Evolutionary conservation across 2,113 vertebrate species (phyloP).

Genomic region (Dinomys branickii): DNA sequence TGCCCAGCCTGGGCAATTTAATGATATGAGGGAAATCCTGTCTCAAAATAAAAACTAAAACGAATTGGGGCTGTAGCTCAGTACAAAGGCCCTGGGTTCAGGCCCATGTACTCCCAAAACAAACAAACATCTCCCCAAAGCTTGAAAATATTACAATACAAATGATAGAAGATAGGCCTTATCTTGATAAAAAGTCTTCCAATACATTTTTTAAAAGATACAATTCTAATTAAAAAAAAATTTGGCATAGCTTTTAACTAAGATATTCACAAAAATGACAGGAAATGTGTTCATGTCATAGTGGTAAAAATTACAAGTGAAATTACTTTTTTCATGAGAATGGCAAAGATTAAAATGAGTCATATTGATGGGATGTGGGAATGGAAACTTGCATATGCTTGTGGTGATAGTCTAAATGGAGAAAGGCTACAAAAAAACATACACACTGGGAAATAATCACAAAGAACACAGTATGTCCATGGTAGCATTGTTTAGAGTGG

Average conservation of each 20-base stretch:
- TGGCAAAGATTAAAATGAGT: constrained; percentile 4
- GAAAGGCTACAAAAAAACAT: background rate
- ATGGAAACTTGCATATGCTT: background rate
- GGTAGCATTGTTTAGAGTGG: background rate
- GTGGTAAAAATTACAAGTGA: background rate
- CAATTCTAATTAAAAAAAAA: background rate
- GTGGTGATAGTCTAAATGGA: background rate
- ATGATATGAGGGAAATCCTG: background rate
- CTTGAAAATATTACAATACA: background rate
- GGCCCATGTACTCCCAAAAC: background rate
- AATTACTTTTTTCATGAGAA: constrained; percentile 8
- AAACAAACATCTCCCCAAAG: background rate
- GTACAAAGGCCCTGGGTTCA: background rate
- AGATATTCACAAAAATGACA: constrained; percentile 8
- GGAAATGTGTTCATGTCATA: background rate
- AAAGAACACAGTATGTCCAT: background rate
- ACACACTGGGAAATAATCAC: background rate
- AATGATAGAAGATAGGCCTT: background rate
- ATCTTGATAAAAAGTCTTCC: background rate
- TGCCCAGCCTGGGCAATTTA: background rate
- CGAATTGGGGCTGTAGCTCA: background rate
- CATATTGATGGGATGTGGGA: background rate
- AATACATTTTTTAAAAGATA: background rate
- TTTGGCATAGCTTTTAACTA: background rate
- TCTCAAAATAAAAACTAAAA: background rate